Conservation (phyloP, 2,888 invertebrate species). For the Diploptera punctata region DNA sequence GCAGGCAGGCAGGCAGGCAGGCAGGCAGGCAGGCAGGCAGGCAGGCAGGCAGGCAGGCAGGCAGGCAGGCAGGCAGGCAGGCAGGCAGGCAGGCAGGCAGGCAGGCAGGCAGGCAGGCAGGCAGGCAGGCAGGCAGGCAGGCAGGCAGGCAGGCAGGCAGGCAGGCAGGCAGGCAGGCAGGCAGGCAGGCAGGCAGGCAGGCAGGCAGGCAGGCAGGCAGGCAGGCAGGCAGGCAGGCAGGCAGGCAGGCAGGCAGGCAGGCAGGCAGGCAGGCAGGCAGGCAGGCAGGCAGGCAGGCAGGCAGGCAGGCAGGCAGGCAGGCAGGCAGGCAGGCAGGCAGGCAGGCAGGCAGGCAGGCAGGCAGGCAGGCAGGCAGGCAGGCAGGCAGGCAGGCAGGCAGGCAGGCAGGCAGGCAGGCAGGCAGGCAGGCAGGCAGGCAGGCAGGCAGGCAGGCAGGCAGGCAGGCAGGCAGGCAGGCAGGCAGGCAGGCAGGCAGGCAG, state of each 20-base stretch:
- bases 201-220: constrained; percentile 13
- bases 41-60: constrained; percentile 13
- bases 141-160: constrained; percentile 13
- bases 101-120: constrained; percentile 13
- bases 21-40: constrained; percentile 13
- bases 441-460: constrained; percentile 13
- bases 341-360: constrained; percentile 13
- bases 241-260: constrained; percentile 13
- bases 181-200: constrained; percentile 13
- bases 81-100: constrained; percentile 13
- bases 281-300: constrained; percentile 13
- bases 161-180: constrained; percentile 13
- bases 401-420: constrained; percentile 13
- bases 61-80: constrained; percentile 13
- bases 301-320: constrained; percentile 13
- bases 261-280: constrained; percentile 13
- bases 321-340: constrained; percentile 13
- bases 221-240: constrained; percentile 13
- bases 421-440: constrained; percentile 13
- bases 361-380: constrained; percentile 13
- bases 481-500: constrained; percentile 13
- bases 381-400: constrained; percentile 13
- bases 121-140: constrained; percentile 13
- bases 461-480: constrained; percentile 13
- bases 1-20: constrained; percentile 13